phyloP scores from a whole-genome alignment of 2,888 invertebrate species.

The Quadroppia sp. region DNA sequence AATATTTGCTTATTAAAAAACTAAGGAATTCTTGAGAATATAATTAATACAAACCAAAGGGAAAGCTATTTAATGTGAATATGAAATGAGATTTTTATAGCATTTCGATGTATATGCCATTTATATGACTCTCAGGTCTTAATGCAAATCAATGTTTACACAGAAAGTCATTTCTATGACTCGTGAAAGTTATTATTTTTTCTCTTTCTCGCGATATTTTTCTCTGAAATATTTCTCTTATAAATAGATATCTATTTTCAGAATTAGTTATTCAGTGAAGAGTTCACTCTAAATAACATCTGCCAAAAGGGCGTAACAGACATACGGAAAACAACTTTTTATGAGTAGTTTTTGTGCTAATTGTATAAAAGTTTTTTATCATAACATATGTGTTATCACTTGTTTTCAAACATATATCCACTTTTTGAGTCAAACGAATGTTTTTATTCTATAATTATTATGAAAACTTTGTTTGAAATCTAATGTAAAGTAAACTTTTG shows the following conservation, averaged over 20 bases:
- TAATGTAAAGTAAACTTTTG: background rate
- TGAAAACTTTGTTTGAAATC: background rate
- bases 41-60: no score
- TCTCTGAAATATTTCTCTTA: background rate
- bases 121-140: background rate
- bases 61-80: background rate
- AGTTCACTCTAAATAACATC: background rate
- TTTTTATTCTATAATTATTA: background rate
- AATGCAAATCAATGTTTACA: background rate
- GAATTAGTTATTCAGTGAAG: background rate
- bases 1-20: no score
- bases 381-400: constrained; percentile 9
- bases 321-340: background rate
- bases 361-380: background rate
- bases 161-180: background rate
- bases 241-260: background rate
- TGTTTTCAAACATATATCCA: background rate
- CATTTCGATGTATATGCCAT: background rate
- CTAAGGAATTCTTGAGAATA: no score
- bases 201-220: no score
- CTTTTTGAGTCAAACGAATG: background rate
- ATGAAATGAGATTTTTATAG: background rate
- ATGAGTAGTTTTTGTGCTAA: background rate
- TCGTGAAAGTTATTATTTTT: background rate
- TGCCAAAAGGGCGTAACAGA: background rate